Evolutionary conservation across 2,113 vertebrate genomes (phyloP), one percentile per base, ranked within the genome.

Genomic region (Ailuropoda melanoleuca): DNA sequence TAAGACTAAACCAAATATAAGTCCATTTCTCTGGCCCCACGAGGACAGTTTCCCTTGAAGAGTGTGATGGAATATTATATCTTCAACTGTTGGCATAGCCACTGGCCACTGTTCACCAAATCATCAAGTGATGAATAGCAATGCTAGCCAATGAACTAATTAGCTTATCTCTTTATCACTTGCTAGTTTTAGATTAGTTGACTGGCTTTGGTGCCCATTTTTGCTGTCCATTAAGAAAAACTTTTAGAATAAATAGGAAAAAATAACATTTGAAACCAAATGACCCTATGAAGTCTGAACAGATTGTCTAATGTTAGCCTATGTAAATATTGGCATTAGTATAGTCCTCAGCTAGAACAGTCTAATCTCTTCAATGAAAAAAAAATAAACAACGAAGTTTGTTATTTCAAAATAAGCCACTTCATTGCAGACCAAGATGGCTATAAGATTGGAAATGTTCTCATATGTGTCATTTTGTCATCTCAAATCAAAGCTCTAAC

Each of bases 301-400:
- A 97, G 72, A 62, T 75, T 92, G 56, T 50, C 39, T 92, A 91
- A 53, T 56, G 17, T 85, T 81, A 78, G 11, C 72, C 53, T 70
- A 97, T 53, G 89, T 98, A 90, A 96, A 62, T 37, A 96, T 81
- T 94, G 72, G 85, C 81, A 86, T 97, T 93, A 74, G n/a, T 46
- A 11, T 62, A 46, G 39, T 90, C 66, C 43, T 87, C 12, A 94
- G 21, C 17, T 88, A 68, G 21, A 87, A 93, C 2, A 39, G 72
- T 60, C 37, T 94, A 72, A 86, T 60, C 10, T 86, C 13, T 39
- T 97, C 88, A 82, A 29, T 48, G 97, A 34, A 90, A 70, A 58
- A 84, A 88, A 23, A 1, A 37, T 74, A 9, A 46, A 80, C 18
- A 78, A 34, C 9, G 17, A 90, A 53, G 0, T 62, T 46, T 66